Base-by-base conservation (phyloP, 1,140 invertebrate species). In the Leguminivora glycinivorella region DNA sequence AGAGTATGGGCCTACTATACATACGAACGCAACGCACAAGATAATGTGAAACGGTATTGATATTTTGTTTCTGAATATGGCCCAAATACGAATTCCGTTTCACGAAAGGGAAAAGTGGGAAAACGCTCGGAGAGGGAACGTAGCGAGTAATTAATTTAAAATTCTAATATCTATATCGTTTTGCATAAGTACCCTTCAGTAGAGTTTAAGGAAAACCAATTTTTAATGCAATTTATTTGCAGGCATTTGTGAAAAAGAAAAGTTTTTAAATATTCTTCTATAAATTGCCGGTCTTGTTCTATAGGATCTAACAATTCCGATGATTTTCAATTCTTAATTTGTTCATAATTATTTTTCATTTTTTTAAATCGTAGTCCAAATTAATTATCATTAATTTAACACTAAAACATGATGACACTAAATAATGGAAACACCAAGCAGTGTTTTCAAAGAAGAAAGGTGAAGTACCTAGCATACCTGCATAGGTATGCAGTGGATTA, bases 61-160 rank as follows among this genome's bases (percentile, higher is more conserved):
- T 9, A 22, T 10, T 19, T 52, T 22, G 47, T 52, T 52, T 52
- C 47, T 22, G 19, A 52, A 52, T 52, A 52, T 6, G 19, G 47
- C 47, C 19, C 47, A 52, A 52, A 52, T 72, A 72, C 78, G 77
- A 84, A 87, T 85, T 83, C 84, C 79, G 83, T 84, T 83, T 82
- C 73, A 52, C 56, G 73, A 79, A 83, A 77, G 81, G 78, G 76
- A 76, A 85, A 80, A 79, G 82, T 76, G 81, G 78, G 76, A 76
- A 85, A 80, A 76, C 74, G 75, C 66, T 71, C 70, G 75, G 75
- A 73, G 25, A 77, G 74, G 70, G 75, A 75, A 72, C 72, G 76
- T 74, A 76, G 76, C 72, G 74, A 81, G 79, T 82, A 83, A 83
- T 84, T 83, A 83, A 84, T 84, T 83, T 84, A 79, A 76, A 83